Percentiles rank a stretch among this genome's conserved stretches.
These are phyloP conservation scores for Paraescarpia echinospica DNA, from an alignment of 1,140 invertebrate genomes.

Conservation along the genomic window DNA sequence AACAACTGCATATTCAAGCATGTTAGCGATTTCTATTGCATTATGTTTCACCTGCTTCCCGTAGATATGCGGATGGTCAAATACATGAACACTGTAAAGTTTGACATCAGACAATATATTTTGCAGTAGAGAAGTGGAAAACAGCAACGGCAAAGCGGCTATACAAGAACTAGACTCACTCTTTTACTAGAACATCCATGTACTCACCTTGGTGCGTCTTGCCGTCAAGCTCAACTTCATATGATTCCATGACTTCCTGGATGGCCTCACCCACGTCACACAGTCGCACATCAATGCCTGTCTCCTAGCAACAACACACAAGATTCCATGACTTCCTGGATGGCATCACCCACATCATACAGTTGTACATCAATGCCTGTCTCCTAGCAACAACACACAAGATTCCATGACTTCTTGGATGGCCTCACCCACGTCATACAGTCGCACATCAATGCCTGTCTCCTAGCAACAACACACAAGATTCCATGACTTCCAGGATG, in stretches of 20 bases:
- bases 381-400: slow-evolving; percentile 70
- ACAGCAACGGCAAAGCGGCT: too few relatives aligned
- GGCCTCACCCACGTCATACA: slow-evolving; percentile 96
- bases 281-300: slow-evolving; percentile 95
- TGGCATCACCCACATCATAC: slow-evolving; percentile 95
- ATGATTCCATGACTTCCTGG: slow-evolving; percentile 99
- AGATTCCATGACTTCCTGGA: slow-evolving; percentile 99
- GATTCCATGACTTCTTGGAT: slow-evolving; percentile 99
- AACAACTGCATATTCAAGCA: too few relatives aligned
- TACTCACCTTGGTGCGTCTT: slow-evolving; percentile 79
- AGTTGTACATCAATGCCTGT: slow-evolving; percentile 96
- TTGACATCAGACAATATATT: too few relatives aligned
- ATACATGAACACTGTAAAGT: too few relatives aligned
- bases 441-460: slow-evolving; percentile 93
- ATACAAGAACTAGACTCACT: background rate
- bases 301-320: slow-evolving; percentile 72
- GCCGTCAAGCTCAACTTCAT: slow-evolving; percentile 97
- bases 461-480: slow-evolving; percentile 72
- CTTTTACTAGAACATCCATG: background rate
- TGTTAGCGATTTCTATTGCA: too few relatives aligned
- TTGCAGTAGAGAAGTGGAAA: background rate
- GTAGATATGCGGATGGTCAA: too few relatives aligned
- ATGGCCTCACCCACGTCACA: slow-evolving; percentile 97
- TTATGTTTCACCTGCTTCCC: too few relatives aligned
- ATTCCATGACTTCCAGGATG: slow-evolving; percentile 99